These are phyloP conservation scores for Anniella stebbinsi DNA, from an alignment of 2,797 vertebrate genomes.

Conservation along the genomic window DNA sequence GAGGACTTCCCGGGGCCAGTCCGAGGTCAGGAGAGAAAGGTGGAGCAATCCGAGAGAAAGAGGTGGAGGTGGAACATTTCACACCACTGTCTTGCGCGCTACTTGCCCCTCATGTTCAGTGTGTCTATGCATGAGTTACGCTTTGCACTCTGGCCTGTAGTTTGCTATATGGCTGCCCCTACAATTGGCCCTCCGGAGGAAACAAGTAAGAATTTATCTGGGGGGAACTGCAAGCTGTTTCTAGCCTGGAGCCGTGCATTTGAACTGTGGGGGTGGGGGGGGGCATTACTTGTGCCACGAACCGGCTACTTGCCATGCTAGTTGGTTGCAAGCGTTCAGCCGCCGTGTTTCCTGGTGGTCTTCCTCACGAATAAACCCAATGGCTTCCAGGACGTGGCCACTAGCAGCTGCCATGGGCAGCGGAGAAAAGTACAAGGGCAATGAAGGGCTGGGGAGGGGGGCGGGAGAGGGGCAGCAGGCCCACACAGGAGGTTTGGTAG, in stretches of 20 bases:
- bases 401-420: neutral
- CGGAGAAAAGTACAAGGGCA: neutral
- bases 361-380: neutral
- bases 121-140: neutral
- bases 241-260: no score
- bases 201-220: no score
- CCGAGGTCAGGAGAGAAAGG: fast-evolving
- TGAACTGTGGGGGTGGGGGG: no score
- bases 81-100: no score
- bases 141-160: neutral
- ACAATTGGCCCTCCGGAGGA: neutral
- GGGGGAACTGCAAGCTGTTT: neutral
- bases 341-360: neutral
- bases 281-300: neutral
- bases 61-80: fast-evolving
- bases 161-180: neutral
- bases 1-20: neutral
- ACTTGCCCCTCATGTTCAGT: neutral
- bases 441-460: neutral
- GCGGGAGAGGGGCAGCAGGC: neutral
- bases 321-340: no score
- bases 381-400: neutral
- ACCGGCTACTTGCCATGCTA: neutral
- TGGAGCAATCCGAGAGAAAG: no score
- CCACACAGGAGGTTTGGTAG: neutral